Percentiles rank a stretch among this genome's conserved stretches.
Evolutionary conservation across 2,797 vertebrate genomes (phyloP).

Genomic region (Xyrichtys novacula): DNA sequence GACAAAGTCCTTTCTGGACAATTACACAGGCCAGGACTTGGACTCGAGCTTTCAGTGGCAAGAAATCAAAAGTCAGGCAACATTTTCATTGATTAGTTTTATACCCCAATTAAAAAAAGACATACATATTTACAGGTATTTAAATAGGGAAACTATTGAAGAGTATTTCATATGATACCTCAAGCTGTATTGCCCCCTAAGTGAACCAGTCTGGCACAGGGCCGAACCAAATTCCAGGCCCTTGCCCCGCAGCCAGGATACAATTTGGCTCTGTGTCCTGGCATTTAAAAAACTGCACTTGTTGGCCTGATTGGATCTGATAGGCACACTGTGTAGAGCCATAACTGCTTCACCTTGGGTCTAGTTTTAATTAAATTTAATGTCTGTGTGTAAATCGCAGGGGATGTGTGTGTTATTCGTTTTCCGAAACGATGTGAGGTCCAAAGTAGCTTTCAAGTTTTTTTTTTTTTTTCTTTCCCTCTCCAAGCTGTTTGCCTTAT

Average conservation of each 20-base stretch:
- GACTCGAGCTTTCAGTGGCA: conserved; percentile 26
- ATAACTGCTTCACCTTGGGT: conserved; percentile 60
- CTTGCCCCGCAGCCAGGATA: conserved; percentile 33
- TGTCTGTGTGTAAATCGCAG: conserved; percentile 41
- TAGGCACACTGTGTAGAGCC: conserved; percentile 48
- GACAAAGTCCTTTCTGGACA: conserved; percentile 35
- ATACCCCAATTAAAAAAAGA: background rate
- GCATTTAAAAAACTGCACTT: conserved; percentile 42
- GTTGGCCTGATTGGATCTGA: conserved; percentile 59
- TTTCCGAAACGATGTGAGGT: conserved; percentile 28
- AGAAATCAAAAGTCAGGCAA: conserved; percentile 26
- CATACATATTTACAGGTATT: background rate
- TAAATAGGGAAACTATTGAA: conserved; percentile 6
- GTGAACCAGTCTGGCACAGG: conserved; percentile 25
- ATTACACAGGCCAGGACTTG: conserved; percentile 29
- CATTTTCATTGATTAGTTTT: conserved; percentile 26
- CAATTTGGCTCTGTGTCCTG: conserved; percentile 57
- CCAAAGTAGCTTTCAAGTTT: conserved; percentile 22
- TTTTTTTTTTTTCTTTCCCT: conserved; percentile 2
- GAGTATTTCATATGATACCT: background rate
- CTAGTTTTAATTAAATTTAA: conserved; percentile 67
- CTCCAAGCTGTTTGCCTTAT: conserved; percentile 32
- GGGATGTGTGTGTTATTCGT: conserved; percentile 23
- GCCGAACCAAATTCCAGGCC: conserved; percentile 33
- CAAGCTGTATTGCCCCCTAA: conserved; percentile 1